These are phyloP conservation scores for Macrotus californicus DNA, from an alignment of 2,113 vertebrate genomes.

Conservation along the genomic window DNA sequence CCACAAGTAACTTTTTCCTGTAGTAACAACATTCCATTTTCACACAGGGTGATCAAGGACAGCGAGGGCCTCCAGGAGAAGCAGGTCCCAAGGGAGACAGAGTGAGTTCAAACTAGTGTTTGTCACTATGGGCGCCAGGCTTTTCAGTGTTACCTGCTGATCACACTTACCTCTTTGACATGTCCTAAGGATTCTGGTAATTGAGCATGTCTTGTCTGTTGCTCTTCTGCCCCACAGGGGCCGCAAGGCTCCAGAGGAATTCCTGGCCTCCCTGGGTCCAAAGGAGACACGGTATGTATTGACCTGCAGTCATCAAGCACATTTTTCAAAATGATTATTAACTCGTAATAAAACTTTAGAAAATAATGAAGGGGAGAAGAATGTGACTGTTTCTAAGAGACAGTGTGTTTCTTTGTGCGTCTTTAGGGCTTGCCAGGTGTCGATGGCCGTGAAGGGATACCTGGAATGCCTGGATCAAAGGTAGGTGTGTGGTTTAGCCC, in stretches of 20 bases:
- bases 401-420: constrained; percentile 34
- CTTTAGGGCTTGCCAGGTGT: constrained; percentile 92
- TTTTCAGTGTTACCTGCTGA: not conserved
- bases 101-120: constrained; percentile 77
- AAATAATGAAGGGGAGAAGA: not conserved
- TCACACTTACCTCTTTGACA: not conserved
- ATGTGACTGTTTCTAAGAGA: not conserved
- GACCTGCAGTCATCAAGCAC: not conserved
- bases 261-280: constrained; percentile 92
- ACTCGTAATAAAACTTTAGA: not conserved
- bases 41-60: constrained; percentile 91
- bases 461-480: constrained; percentile 95
- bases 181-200: not conserved
- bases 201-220: not conserved
- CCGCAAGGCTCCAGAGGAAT: constrained; percentile 90
- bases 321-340: not conserved
- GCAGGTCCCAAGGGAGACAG: constrained; percentile 88
- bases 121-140: accelerated
- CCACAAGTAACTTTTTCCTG: not conserved
- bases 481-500: constrained; percentile 74
- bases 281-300: constrained; percentile 91
- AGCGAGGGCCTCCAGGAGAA: constrained; percentile 90
- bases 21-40: not conserved
- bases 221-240: constrained; percentile 80
- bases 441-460: constrained; percentile 93